Conservation (phyloP, 2,113 vertebrate genomes). For the Poecilia latipinna region DNA sequence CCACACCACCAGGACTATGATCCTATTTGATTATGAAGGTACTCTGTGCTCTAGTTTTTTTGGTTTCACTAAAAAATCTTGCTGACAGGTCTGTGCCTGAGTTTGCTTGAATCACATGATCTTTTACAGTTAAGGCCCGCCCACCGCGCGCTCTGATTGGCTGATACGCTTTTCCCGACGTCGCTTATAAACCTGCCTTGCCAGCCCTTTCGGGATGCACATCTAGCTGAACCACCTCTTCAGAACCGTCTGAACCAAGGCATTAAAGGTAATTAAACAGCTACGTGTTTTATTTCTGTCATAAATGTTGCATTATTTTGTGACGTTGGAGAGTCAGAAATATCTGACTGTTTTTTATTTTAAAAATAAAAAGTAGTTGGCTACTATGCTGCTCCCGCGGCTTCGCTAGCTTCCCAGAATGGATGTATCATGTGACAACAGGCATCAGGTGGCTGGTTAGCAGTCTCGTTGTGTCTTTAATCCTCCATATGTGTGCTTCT, state of each 20-base stretch:
- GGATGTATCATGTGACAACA: conserved; percentile 46
- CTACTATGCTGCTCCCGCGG: background rate
- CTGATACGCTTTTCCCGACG: conserved; percentile 4
- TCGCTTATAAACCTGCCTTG: conserved; percentile 40
- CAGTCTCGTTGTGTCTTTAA: background rate
- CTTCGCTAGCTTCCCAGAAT: background rate
- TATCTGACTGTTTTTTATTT: background rate
- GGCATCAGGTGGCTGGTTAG: background rate
- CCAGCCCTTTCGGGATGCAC: background rate
- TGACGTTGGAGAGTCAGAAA: background rate
- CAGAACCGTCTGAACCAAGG: rapidly evolving
- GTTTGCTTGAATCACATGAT: conserved; percentile 16
- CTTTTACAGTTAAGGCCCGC: conserved; percentile 28
- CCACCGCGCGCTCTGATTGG: conserved; percentile 57
- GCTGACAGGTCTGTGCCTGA: background rate
- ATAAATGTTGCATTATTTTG: background rate
- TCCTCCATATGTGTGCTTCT: background rate
- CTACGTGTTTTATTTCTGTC: background rate
- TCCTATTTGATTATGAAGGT: no score
- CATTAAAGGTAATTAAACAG: conserved; percentile 36
- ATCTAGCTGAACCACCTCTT: rapidly evolving
- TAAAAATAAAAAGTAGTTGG: background rate
- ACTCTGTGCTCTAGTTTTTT: no score
- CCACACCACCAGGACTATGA: no score
- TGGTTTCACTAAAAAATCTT: background rate